Percentiles rank a stretch among this genome's conserved stretches.
Conservation (phyloP, 2,113 vertebrate genomes). For the Pandion haliaetus region DNA sequence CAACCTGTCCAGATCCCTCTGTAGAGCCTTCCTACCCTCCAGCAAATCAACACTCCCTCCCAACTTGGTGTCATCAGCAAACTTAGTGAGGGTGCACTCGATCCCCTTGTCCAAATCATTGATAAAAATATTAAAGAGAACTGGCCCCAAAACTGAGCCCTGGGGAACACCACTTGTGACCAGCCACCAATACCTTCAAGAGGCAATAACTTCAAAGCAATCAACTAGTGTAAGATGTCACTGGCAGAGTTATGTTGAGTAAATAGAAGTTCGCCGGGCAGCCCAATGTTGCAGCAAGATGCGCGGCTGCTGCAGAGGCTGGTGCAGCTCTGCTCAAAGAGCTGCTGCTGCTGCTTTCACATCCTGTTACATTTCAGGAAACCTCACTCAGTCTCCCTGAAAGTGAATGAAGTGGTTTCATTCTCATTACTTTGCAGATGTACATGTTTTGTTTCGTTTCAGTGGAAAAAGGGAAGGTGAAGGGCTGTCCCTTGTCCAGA, state of each 20-base stretch:
- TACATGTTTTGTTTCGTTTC: neutral
- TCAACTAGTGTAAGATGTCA: neutral
- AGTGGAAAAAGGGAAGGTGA: neutral
- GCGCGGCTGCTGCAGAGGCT: neutral
- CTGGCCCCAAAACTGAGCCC: neutral
- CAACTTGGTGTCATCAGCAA: fast-evolving
- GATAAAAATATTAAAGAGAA: neutral
- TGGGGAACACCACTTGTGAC: neutral
- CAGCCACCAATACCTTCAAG: neutral
- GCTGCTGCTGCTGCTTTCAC: conserved; percentile 8
- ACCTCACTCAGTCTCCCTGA: neutral
- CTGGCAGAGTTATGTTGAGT: neutral
- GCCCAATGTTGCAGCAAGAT: neutral
- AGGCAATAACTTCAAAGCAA: neutral
- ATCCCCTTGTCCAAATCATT: neutral
- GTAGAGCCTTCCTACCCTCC: neutral
- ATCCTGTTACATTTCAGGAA: conserved; percentile 1
- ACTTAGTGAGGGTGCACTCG: neutral
- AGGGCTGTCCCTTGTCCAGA: neutral
- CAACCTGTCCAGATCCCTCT: neutral
- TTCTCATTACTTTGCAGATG: neutral
- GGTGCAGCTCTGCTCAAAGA: neutral
- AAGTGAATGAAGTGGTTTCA: neutral
- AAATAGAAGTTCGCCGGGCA: neutral
- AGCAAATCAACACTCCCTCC: neutral